These are phyloP conservation scores for Thunnus albacares DNA, from an alignment of 2,797 vertebrate genomes.

Conservation along the genomic window DNA sequence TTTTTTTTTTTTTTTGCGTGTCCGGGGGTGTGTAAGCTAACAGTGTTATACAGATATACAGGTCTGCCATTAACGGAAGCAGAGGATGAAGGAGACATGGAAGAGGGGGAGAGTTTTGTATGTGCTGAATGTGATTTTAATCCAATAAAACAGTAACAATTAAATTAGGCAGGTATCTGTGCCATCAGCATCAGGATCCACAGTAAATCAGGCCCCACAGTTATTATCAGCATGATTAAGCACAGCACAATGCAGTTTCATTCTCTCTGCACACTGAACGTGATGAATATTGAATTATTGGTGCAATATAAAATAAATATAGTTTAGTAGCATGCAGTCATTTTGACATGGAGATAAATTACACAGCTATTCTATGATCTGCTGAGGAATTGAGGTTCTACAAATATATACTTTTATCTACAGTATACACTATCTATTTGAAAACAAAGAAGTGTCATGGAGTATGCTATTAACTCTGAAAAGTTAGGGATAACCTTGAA, in stretches of 20 bases:
- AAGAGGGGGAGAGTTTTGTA: constrained; percentile 42
- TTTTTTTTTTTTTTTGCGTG: background rate
- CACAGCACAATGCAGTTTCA: constrained; percentile 52
- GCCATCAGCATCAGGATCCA: constrained; percentile 69
- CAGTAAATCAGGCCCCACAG: constrained; percentile 71
- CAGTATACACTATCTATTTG: background rate
- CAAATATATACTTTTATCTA: background rate
- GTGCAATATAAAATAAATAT: constrained; percentile 57
- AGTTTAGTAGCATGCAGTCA: constrained; percentile 7
- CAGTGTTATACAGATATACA: constrained; percentile 65
- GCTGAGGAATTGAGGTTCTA: background rate
- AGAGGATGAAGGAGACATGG: constrained; percentile 53
- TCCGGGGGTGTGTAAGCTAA: constrained; percentile 41
- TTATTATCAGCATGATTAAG: constrained; percentile 79
- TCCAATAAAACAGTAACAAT: constrained; percentile 75
- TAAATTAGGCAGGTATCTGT: constrained; percentile 77
- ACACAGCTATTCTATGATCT: constrained; percentile 23
- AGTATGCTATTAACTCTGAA: background rate
- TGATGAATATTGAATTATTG: constrained; percentile 61
- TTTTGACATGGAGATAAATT: constrained; percentile 34
- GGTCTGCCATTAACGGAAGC: constrained; percentile 59
- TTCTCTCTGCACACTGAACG: constrained; percentile 58
- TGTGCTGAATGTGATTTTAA: constrained; percentile 74
- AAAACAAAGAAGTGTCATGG: background rate
- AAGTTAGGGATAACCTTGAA: background rate